Evolutionary conservation across 2,888 invertebrate genomes (phyloP), one percentile per base, ranked within the genome.

Genomic region (Macaria notata): DNA sequence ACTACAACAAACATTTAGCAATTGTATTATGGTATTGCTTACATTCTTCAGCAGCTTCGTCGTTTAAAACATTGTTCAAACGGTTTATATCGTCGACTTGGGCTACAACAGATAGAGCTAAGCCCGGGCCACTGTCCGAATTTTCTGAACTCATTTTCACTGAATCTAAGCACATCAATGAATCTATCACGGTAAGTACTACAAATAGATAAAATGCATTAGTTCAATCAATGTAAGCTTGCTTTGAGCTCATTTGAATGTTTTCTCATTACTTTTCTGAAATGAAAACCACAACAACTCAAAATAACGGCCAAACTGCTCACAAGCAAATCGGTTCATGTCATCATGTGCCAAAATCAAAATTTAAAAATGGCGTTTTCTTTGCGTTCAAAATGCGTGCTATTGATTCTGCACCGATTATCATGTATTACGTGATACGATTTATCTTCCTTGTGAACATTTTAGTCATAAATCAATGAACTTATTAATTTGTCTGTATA

Each of bases 41-140:
- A 95, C 95, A 93, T 90, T 95, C 94, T 84, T 95, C 95, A 19
- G 94, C 93, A 3, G 92, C 92, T 69, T 94, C 94, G 69, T 94
- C 94, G 56, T 93, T 92, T 46, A 95, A 86, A 47, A 94, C 93
- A 69, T 91, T 93, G 64, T 94, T 92, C 71, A 94, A 93, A 64
- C 95, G 93, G 75, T 94, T 93, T 68, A 95, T 86, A 83, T 95
- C 95, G 78, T 95, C 95, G 78, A 94, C 94, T 71, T 93, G 94
- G 19, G 95, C 95, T 62, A 95, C 89, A 56, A 94, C 82, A 3
- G 95, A 95, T 51, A 95, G 84, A 55, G 84, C 74, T 39, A 88
- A 75, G 65, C 79, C 76, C 49, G 79, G 70, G 8, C 85, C 83
- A n/a, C 76, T 77, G 72, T 89, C 89, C 0, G 88, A 88, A 69